Conservation (phyloP, 1,140 invertebrate species). For the Lucilia sericata region DNA sequence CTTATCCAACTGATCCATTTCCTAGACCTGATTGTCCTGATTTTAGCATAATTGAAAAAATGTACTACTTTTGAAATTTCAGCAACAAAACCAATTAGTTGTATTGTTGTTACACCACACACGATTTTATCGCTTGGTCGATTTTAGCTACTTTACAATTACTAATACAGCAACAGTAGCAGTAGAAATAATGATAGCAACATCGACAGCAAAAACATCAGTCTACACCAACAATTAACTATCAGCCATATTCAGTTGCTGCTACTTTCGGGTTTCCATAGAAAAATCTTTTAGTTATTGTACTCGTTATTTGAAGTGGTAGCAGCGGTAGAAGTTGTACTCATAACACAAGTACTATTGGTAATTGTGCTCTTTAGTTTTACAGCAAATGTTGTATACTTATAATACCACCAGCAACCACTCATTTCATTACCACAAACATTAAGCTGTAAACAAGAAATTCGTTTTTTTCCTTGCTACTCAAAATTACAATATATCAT, state of each 20-base stretch:
- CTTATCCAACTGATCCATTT: too few relatives aligned
- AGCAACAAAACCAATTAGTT: background rate
- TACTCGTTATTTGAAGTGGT: background rate
- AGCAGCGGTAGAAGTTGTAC: background rate
- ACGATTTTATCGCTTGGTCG: background rate
- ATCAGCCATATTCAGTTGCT: background rate
- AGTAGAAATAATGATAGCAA: background rate
- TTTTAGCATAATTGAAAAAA: too few relatives aligned
- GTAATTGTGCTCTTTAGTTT: background rate
- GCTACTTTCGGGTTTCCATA: background rate
- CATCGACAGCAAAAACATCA: background rate
- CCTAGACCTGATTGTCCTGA: too few relatives aligned
- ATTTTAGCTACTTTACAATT: background rate
- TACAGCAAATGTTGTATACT: background rate
- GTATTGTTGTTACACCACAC: background rate
- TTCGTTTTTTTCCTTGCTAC: background rate
- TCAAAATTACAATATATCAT: background rate
- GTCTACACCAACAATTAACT: background rate
- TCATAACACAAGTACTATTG: background rate
- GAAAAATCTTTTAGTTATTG: background rate
- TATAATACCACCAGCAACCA: background rate
- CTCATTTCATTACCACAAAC: background rate
- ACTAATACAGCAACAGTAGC: background rate
- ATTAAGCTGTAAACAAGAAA: slow-evolving; percentile 8
- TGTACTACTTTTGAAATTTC: too few relatives aligned